phyloP scores from a whole-genome alignment of 2,888 invertebrate genomes.

The Dolichomitus sp. region DNA sequence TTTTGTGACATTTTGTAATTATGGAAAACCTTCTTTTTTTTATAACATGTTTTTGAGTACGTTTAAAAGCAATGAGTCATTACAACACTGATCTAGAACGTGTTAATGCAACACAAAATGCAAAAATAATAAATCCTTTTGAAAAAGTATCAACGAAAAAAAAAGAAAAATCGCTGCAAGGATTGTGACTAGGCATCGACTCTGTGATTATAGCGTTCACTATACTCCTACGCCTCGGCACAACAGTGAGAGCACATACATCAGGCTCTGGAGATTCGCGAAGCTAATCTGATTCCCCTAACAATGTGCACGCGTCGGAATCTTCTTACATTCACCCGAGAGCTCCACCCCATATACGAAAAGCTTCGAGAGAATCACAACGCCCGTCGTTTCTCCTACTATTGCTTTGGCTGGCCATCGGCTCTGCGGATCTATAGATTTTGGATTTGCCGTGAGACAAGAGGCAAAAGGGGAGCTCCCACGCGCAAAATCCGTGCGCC shows the following conservation, averaged over 20 bases:
- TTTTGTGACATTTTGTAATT: too few species aligned
- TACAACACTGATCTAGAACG: not conserved
- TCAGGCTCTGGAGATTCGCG: conserved; percentile 79
- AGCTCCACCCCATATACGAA: conserved; percentile 49
- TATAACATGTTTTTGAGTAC: too few species aligned
- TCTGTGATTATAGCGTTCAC: not conserved
- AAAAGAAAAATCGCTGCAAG: not conserved
- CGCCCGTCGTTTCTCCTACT: conserved; percentile 53
- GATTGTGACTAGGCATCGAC: not conserved
- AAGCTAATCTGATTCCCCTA: conserved; percentile 86
- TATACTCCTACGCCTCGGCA: conserved; percentile 55
- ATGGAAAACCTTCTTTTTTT: too few species aligned
- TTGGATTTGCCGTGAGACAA: conserved; percentile 79
- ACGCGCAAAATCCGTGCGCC: conserved; percentile 50
- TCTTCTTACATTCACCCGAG: conserved; percentile 83
- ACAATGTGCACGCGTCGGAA: conserved; percentile 86
- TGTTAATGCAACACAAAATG: not conserved
- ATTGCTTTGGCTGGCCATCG: conserved; percentile 54
- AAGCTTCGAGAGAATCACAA: conserved; percentile 54
- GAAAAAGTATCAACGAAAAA: not conserved
- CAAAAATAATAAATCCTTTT: not conserved
- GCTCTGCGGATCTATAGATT: conserved; percentile 81
- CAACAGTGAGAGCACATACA: conserved; percentile 81
- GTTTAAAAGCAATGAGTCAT: too few species aligned
- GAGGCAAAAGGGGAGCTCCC: conserved; percentile 33